Evolutionary conservation across 2,888 invertebrate species (phyloP).

Genomic region (Synanthedon tipuliformis): DNA sequence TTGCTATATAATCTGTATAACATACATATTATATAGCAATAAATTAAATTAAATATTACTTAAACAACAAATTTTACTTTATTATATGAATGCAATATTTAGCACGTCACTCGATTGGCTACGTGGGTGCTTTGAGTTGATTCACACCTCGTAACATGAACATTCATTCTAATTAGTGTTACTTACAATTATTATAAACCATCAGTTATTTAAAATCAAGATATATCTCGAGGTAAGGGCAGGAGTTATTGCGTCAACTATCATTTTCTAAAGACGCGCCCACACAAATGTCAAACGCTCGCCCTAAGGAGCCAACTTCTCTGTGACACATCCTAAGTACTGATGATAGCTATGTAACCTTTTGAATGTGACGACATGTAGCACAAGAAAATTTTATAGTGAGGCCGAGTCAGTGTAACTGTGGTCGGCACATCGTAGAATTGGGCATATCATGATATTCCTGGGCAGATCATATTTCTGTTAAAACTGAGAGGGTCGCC

Average conservation of each 20-base stretch:
- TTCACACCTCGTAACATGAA: conserved; percentile 21
- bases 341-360: too few relatives aligned
- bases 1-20: too few relatives aligned
- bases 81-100: conserved; percentile 8
- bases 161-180: conserved; percentile 44
- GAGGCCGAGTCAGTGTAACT: too few relatives aligned
- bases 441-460: too few relatives aligned
- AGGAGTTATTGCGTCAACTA: background rate
- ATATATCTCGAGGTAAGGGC: background rate
- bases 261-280: background rate
- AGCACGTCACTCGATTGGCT: conserved; percentile 14
- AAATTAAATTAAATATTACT: too few relatives aligned
- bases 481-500: too few relatives aligned
- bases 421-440: too few relatives aligned
- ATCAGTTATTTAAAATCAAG: background rate
- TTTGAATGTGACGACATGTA: too few relatives aligned
- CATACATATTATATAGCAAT: too few relatives aligned
- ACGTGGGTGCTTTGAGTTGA: conserved; percentile 38
- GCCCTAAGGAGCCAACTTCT: background rate
- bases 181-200: background rate
- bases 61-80: conserved; percentile 1
- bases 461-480: too few relatives aligned
- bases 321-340: too few relatives aligned
- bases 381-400: too few relatives aligned
- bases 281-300: background rate